Conservation (phyloP, 2,888 invertebrate species). For the Smittia aterrima region DNA sequence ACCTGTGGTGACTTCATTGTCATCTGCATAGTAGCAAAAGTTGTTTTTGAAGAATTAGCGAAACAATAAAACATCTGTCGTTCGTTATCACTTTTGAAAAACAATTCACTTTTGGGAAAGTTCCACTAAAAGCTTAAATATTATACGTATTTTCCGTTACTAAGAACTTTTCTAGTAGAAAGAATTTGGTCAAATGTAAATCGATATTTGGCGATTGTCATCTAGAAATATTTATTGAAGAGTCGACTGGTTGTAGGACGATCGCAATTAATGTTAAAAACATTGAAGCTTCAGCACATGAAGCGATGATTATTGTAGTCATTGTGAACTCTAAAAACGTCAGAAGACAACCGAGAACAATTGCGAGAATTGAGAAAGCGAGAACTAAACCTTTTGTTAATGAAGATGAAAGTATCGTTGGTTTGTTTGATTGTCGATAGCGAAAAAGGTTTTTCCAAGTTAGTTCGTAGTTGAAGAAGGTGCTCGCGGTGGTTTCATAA, state of each 20-base stretch:
- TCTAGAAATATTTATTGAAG: too few species aligned
- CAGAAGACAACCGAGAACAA: not conserved
- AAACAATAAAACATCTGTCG: too few species aligned
- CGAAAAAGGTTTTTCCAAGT: not conserved
- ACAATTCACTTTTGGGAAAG: too few species aligned
- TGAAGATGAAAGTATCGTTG: conserved; percentile 54
- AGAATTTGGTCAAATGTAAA: too few species aligned
- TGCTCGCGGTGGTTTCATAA: conserved; percentile 53
- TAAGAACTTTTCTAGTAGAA: too few species aligned
- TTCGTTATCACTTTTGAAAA: too few species aligned
- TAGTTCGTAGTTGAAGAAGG: conserved; percentile 49
- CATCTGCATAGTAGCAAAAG: too few species aligned
- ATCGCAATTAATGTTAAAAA: not conserved
- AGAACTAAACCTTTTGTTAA: conserved; percentile 50
- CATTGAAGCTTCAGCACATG: not conserved
- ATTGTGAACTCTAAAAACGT: not conserved
- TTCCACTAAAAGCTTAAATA: too few species aligned
- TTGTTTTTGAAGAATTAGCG: too few species aligned
- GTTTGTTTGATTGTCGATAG: conserved; percentile 43
- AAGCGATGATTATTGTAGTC: not conserved
- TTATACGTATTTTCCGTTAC: too few species aligned
- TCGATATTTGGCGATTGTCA: too few species aligned
- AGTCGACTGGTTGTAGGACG: not conserved
- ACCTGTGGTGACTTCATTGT: too few species aligned
- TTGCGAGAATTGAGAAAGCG: not conserved